Evolutionary conservation across 35 echinoderm and acorn worm genomes (phyloP).

Genomic region (Holothuria glaberrima): DNA sequence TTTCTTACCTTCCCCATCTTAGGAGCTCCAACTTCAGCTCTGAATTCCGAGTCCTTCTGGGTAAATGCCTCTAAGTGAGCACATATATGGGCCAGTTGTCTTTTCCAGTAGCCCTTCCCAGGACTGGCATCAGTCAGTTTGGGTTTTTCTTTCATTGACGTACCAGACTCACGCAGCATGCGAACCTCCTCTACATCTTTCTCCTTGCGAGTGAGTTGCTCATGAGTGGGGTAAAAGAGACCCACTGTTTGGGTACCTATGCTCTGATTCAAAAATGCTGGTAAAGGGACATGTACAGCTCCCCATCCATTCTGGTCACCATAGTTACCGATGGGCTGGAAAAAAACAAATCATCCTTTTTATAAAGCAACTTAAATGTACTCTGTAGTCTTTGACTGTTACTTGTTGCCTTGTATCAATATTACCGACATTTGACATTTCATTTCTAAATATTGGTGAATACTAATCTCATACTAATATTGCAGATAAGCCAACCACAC

Average conservation of each 20-base stretch:
- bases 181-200: slow-evolving; percentile 79
- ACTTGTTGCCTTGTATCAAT: no score
- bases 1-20: slow-evolving; percentile 99
- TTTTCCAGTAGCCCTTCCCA: slow-evolving; percentile 97
- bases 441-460: no score
- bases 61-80: slow-evolving; percentile 89
- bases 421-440: no score
- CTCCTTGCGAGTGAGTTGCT: slow-evolving; percentile 72
- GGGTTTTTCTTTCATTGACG: slow-evolving; percentile 25
- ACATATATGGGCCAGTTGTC: slow-evolving; percentile 80
- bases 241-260: slow-evolving; percentile 96
- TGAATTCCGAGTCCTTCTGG: slow-evolving; percentile 89
- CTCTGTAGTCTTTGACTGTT: no score
- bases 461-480: no score
- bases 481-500: no score
- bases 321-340: slow-evolving; percentile 50
- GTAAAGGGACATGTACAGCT: slow-evolving; percentile 76
- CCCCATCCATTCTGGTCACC: slow-evolving; percentile 74
- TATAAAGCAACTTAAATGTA: no score
- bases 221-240: slow-evolving; percentile 97
- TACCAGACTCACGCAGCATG: slow-evolving; percentile 64
- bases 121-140: slow-evolving; percentile 87
- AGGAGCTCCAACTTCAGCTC: slow-evolving; percentile 87
- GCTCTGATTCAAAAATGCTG: slow-evolving; percentile 87
- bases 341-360: background rate